phyloP scores from a whole-genome alignment of 2,888 invertebrate species.

The Cataglyphis livida region DNA sequence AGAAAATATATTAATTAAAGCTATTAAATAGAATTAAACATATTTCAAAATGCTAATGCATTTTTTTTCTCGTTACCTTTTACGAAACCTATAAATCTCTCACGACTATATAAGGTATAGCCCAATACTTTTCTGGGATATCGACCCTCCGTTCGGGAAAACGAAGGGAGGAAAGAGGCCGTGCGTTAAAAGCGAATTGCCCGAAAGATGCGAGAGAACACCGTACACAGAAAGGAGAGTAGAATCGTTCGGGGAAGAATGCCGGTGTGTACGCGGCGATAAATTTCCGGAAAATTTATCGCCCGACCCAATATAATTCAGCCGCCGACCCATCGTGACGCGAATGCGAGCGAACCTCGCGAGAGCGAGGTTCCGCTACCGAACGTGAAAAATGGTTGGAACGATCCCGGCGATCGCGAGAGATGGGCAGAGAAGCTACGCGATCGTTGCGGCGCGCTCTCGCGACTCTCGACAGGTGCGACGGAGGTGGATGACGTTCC shows the following conservation, averaged over 20 bases:
- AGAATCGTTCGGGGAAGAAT: background rate
- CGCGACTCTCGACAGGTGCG: background rate
- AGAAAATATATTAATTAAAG: slow-evolving; percentile 7
- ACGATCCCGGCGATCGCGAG: slow-evolving; percentile 29
- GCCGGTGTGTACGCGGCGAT: slow-evolving; percentile 2
- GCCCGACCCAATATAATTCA: slow-evolving; percentile 49
- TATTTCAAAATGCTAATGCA: background rate
- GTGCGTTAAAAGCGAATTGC: slow-evolving; percentile 35
- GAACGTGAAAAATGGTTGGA: slow-evolving; percentile 35
- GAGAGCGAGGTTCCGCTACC: background rate
- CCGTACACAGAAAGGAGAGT: background rate
- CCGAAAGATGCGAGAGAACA: slow-evolving; percentile 33
- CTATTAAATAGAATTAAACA: background rate
- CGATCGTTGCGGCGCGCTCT: background rate
- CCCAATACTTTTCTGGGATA: background rate
- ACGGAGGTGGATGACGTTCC: slow-evolving; percentile 6
- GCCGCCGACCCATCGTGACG: slow-evolving; percentile 44
- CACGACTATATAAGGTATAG: background rate
- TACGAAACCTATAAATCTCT: slow-evolving; percentile 1
- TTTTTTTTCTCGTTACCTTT: background rate
- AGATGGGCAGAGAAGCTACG: slow-evolving; percentile 14
- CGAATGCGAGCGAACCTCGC: slow-evolving; percentile 17
- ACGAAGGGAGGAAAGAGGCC: slow-evolving; percentile 8
- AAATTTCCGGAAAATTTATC: slow-evolving; percentile 51
- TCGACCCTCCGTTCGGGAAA: slow-evolving; percentile 16